Base-by-base conservation (phyloP, 2,797 vertebrate genomes). In the Pangasius larnaudii region DNA sequence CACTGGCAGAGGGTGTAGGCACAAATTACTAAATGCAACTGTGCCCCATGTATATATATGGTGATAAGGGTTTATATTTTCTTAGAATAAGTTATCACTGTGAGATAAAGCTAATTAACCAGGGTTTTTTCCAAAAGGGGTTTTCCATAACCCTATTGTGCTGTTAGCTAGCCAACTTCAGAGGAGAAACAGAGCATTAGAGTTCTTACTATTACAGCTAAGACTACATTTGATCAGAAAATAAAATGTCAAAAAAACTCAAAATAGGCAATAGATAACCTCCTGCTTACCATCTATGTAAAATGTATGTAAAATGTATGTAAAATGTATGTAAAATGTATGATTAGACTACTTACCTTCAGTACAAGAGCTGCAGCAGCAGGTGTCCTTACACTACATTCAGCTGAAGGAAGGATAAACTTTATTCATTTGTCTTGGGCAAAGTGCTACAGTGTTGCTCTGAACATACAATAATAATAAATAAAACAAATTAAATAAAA, bases 281-380 rank as follows among this genome's bases (percentile, higher is more conserved):
- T 75, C 5, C 72, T 46, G 5, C 24, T 75, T 14, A 51, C 27
- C 11, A 8, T 75, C 5, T 49, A 16, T 74, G 71, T 74, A 74
- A 75, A 75, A 75, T n/a, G 24, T 75, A n/a, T 75, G 1, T n/a
- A n/a, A n/a, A n/a, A n/a, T n/a, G n/a, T n/a, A n/a, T n/a, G n/a
- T n/a, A n/a, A n/a, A n/a, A n/a, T n/a, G n/a, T 49, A 16, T 74
- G 71, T 74, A 74, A 75, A 75, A 75, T n/a, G 24, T 75, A 49
- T 49, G 1, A 16, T 49, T 49, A n/a, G 22, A n/a, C 24, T n/a
- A 75, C 13, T 75, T 27, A 14, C 71, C 19, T 13, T 74, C 3
- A 46, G 39, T 39, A 22, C 36, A 72, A 42, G 19, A 42, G 2
- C 42, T 46, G 11, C 24, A 74, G 39, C 71, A 71, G 67, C 19